phyloP scores from a whole-genome alignment of 2,797 vertebrate species.

The Sarcoramphus papa region DNA sequence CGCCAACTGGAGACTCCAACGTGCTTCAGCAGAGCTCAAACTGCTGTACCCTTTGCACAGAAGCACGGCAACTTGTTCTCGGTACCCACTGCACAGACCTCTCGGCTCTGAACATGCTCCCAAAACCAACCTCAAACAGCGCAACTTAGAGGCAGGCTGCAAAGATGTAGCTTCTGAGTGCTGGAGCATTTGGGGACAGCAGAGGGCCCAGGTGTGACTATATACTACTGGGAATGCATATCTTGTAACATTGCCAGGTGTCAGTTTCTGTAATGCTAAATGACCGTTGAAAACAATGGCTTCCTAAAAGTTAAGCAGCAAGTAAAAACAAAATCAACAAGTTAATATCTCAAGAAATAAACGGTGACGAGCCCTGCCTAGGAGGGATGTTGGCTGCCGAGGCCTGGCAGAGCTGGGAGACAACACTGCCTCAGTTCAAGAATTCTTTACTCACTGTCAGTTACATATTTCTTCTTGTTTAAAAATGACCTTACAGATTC shows the following conservation, averaged over 20 bases:
- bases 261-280: not conserved
- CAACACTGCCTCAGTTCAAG: not conserved
- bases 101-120: not conserved
- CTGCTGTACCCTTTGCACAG: accelerated
- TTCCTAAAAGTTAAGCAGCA: not conserved
- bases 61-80: not conserved
- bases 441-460: not conserved
- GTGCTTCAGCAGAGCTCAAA: not conserved
- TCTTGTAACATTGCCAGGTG: not conserved
- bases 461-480: not conserved
- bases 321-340: not conserved
- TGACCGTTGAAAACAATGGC: not conserved
- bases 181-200: not conserved
- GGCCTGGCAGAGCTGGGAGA: not conserved
- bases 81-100: not conserved
- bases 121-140: not conserved
- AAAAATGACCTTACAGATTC: not conserved
- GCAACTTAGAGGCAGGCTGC: not conserved
- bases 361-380: not conserved
- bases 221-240: accelerated
- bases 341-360: not conserved
- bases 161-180: not conserved
- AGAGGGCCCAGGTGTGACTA: not conserved
- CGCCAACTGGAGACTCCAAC: not conserved
- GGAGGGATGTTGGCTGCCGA: not conserved